Evolutionary conservation across 2,888 invertebrate species (phyloP).

Genomic region (Epistrophe eligans): DNA sequence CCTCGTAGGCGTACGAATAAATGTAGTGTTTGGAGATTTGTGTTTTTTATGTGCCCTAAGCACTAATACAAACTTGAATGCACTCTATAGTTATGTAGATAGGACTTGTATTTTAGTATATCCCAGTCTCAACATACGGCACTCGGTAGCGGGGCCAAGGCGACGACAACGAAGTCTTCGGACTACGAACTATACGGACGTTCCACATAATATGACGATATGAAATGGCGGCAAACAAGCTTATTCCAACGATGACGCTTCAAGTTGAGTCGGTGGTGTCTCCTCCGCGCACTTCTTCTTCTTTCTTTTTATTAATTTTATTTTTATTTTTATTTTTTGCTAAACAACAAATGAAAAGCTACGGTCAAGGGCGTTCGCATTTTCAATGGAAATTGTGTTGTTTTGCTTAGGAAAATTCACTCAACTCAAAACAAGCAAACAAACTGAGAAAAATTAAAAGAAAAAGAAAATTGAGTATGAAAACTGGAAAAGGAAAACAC

Average conservation of each 20-base stretch:
- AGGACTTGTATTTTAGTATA: neutral
- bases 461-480: slow-evolving; percentile 33
- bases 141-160: neutral
- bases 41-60: slow-evolving; percentile 42
- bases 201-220: slow-evolving; percentile 54
- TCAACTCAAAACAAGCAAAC: slow-evolving; percentile 43
- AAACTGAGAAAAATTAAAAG: slow-evolving; percentile 30
- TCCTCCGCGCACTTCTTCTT: slow-evolving; percentile 7
- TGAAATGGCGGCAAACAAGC: slow-evolving; percentile 72
- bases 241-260: slow-evolving; percentile 57
- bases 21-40: slow-evolving; percentile 21
- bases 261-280: slow-evolving; percentile 34
- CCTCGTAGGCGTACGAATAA: slow-evolving; percentile 41
- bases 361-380: slow-evolving; percentile 75
- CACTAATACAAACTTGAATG: slow-evolving; percentile 24
- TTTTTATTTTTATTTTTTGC: neutral
- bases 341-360: slow-evolving; percentile 69
- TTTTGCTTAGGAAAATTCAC: slow-evolving; percentile 60
- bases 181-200: neutral
- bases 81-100: slow-evolving; percentile 7
- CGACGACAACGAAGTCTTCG: neutral
- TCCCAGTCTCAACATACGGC: neutral
- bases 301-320: slow-evolving; percentile 24
- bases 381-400: slow-evolving; percentile 69
- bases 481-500: slow-evolving; percentile 44